Base-by-base conservation (phyloP, 1,140 invertebrate species). In the Pollicipes pollicipes region DNA sequence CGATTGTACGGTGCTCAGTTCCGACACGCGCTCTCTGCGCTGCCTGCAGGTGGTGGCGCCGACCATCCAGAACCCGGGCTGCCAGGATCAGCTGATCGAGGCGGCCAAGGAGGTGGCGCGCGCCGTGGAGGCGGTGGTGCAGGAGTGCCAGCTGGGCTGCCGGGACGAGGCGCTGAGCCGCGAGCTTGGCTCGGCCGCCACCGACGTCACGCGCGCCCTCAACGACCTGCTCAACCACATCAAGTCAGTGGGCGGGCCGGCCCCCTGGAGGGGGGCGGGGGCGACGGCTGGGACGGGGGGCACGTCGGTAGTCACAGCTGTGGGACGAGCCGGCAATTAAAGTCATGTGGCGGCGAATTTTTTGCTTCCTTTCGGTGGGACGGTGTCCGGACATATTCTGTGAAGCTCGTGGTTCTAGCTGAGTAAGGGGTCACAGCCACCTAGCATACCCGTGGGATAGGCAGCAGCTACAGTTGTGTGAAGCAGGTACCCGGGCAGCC, bases 201-300 rank as follows among this genome's bases (percentile, higher is more conserved):
- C 85, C 0, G 88, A 95, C 75, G 96, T 99, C 0, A 90, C 91
- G 3, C 85, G 88, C 70, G 92, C 94, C 13, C 82, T 99, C 17
- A 93, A 93, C 78, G 88, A 95, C 75, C 83, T 99, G 72, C 79
- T 98, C 70, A 90, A 90, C 77, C 93, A 98, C 74, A 93, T 97
- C 63, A 90, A 90, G 80, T 83, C 77, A 72, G 35, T 35, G 35
- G 17, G 6, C 35, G 35, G 35, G 35, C 77, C 27, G 66, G 30
- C 69, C 75, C 4, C 10, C 32, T 27, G 66, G 28, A 21, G 28
- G 21, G 73, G 73, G 24, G 72, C 73, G 37, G 70, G 71, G 66
- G 66, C 30, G 0, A 28, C 21, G 66, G 30, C 27, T 21, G 71
- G 76, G 68, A 72, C 80, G 77, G 72, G 75, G 71, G 73, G 78